Base-by-base conservation (phyloP, 2,888 invertebrate species). In the Gari tellinella region DNA sequence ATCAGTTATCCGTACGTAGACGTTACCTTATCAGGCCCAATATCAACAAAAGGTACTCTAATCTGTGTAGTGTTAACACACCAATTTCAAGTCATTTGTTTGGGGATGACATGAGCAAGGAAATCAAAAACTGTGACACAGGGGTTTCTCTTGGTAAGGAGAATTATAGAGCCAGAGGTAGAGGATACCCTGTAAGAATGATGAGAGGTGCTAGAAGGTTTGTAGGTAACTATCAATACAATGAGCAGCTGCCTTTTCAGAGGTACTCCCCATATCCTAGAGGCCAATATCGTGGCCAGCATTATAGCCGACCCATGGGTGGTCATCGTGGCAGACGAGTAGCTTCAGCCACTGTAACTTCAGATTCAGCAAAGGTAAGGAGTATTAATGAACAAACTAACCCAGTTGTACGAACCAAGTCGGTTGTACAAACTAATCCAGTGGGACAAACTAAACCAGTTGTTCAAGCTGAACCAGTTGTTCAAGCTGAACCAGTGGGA, bases 1-100 rank as follows among this genome's bases (percentile, higher is more conserved):
- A 51, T 17, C 26, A 58, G 3, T 43, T 66, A n/a, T 66, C 66
- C 15, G 5, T 66, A 5, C 5, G 57, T 5, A 25, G 66, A 19
- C 25, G 58, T 12, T 58, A 52, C 23, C 19, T 58, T 19, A 66
- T 66, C 10, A 19, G 58, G 2, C 66, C 66, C n/a, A 8, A 23
- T 23, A 15, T 66, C 0, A 58, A 52, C n/a, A 66, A 58, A 23
- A 66, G 58, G 31, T 58, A 66, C 23, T 37, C n/a, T 37, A n/a
- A n/a, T n/a, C n/a, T n/a, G n/a, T n/a, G n/a, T n/a, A n/a, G n/a
- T n/a, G n/a, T n/a, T n/a, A n/a, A 7, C 12, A 55, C 37, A 19
- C 53, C 53, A 2, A 48, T 58, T 17, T 46, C 58, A 21, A 46
- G 17, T 17, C 7, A 46, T 14, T 17, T 58, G 5, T 58, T 58